Evolutionary conservation across 1,140 invertebrate species (phyloP), one percentile per base, ranked within the genome.

Genomic region (Macrostomum lignano): DNA sequence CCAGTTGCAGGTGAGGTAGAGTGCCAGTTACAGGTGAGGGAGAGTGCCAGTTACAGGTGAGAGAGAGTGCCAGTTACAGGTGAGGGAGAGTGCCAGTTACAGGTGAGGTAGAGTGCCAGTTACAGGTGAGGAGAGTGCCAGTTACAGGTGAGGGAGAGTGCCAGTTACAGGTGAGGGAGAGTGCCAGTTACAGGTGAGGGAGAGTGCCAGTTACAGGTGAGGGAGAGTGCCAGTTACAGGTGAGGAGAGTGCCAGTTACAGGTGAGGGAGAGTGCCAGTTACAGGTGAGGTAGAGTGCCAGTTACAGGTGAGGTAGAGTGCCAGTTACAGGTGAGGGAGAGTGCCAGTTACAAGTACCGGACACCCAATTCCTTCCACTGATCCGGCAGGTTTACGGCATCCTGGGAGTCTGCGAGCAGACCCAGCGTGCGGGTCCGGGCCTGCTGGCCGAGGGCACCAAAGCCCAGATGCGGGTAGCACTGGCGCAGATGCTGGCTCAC

Each of bases 361-460:
- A 28, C 15, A 28, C 14, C 10, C 10, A 31, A 23, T 23, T 37
- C 36, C 7, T 36, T 48, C 30, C 33, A 38, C 7, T 25, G 19
- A 17, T 28, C 19, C 26, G 48, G 10, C 49, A 61, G 36, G 36
- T 62, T 15, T 55, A 47, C 39, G 44, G 52, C n/a, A 40, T 49
- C 1, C 42, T 62, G 4, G 60, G 60, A 5, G 55, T 49, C 34
- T 59, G 55, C 35, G 36, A 38, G 3, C 33, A 40, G 21, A 38
- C 36, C 5, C 36, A 47, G n/a, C 43, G 40, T 29, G 43, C 60
- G 7, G 41, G 43, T 22, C 55, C 59, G 1, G 60, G 60, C 1
- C 44, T 62, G n/a, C 39, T 62, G 7, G 58, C 60, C 2, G 60
- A 62, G 38, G 47, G 49, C 11, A 61, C 60, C 7, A 48, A 47